Evolutionary conservation across 1,140 invertebrate species (phyloP).

Genomic region (Oncopodura yosiiana): DNA sequence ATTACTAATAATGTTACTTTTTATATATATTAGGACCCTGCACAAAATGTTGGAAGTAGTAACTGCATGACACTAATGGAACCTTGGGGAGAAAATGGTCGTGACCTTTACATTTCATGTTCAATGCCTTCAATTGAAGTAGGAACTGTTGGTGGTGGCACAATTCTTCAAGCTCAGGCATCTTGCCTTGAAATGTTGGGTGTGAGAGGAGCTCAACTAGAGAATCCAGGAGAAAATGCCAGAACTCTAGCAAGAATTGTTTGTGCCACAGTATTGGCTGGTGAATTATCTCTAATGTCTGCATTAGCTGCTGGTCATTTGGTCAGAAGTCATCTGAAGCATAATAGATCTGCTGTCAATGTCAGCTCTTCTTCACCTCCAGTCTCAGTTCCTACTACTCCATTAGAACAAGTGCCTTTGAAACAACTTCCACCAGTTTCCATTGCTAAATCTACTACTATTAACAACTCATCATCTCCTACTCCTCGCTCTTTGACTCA

Average conservation of each 20-base stretch:
- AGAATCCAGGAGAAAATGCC: conserved; percentile 73
- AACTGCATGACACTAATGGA: conserved; percentile 97
- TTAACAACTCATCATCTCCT: background rate
- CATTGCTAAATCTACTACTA: background rate
- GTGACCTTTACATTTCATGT: conserved; percentile 87
- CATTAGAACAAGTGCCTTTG: background rate
- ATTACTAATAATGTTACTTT: background rate
- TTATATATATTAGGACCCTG: conserved; percentile 62
- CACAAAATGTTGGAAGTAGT: conserved; percentile 91
- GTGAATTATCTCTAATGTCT: conserved; percentile 74
- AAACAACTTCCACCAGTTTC: background rate
- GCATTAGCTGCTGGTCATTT: conserved; percentile 90
- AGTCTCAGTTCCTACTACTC: background rate
- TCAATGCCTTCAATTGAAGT: conserved; percentile 98
- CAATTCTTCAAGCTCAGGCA: conserved; percentile 80
- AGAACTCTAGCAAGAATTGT: conserved; percentile 79
- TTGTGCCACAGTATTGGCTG: conserved; percentile 91
- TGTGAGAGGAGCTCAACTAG: conserved; percentile 49
- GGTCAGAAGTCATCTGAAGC: conserved; percentile 86
- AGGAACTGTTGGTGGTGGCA: conserved; percentile 95
- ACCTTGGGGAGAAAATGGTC: conserved; percentile 59
- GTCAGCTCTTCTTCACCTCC: background rate
- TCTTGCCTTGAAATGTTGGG: conserved; percentile 87
- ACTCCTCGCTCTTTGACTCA: background rate
- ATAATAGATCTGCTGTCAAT: conserved; percentile 58